Evolutionary conservation across 2,888 invertebrate species (phyloP), one percentile per base, ranked within the genome.

Genomic region (Drosophila tripunctata): DNA sequence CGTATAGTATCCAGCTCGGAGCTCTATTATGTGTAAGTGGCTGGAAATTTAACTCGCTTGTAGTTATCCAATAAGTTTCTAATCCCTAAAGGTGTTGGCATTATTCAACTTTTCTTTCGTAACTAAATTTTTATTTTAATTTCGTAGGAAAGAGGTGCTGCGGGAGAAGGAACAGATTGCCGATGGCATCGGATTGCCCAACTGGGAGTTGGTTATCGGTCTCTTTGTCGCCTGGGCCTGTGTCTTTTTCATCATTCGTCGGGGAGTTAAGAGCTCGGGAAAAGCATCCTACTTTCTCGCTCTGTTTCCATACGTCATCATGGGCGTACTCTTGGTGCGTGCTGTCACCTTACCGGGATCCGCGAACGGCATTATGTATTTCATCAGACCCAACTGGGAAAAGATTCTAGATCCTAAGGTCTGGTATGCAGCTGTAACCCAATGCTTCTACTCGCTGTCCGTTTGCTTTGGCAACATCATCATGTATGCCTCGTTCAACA

Each of bases 201-300:
- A 93, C 58, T 89, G 92, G 93, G 90, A 91, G 65, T 80, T 94
- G 50, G 89, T 92, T 0, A 64, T 93, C 1, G 94, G 93, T 24
- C 89, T 94, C 0, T 75, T 92, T 0, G 75, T 92, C 4, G 92
- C 93, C 2, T 94, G 94, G 94, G 50, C 90, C 1, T 84, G 91
- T 31, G 92, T 94, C 10, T 93, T 92, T 61, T 81, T 92, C 1
- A 92, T 93, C 21, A 90, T 94, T 0, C 90, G 92, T 0, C 92
- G 92, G 0, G 94, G 94, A 1, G 93, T 95, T 1, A 93, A 93
- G 78, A 94, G 94, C 71, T 93, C 94, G 0, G 94, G 95, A 40
- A 95, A 94, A 89, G 94, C 93, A 0, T 94, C 96, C 0, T 96
- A 96, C 85, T 94, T 96, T 83, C 93, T 96, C 7, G 96, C 96